Evolutionary conservation across 2,113 vertebrate species (phyloP).

Genomic region (Oenanthe oenanthe): DNA sequence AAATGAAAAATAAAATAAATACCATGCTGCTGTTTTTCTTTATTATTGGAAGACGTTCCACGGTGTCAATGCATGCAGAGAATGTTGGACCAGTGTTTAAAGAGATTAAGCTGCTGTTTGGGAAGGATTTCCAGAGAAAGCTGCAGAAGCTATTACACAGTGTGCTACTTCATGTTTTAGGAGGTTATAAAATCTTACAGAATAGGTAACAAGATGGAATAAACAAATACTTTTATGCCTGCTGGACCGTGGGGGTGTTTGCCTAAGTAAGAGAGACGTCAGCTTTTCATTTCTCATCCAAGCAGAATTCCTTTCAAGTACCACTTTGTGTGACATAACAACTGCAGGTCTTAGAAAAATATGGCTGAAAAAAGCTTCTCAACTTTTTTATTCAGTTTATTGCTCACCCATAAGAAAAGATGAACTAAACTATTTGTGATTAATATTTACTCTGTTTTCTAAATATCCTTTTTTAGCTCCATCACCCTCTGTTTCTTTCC

Average conservation of each 20-base stretch:
- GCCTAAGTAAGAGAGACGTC: background rate
- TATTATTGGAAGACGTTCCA: background rate
- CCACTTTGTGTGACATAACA: background rate
- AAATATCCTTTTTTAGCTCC: background rate
- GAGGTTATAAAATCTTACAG: background rate
- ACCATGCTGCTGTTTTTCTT: background rate
- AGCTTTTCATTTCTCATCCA: background rate
- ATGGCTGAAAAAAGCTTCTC: background rate
- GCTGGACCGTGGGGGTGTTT: background rate
- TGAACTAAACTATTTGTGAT: background rate
- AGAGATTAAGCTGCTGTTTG: conserved; percentile 28
- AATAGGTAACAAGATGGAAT: background rate
- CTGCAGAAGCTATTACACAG: background rate
- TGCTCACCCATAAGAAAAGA: background rate
- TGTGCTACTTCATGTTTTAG: background rate
- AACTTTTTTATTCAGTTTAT: background rate
- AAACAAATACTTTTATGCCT: background rate
- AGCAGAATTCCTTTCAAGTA: background rate
- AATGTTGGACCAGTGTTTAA: conserved; percentile 35
- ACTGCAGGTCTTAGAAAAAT: background rate
- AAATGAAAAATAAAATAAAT: conserved; percentile 15
- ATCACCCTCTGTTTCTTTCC: rapidly evolving
- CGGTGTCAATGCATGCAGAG: background rate
- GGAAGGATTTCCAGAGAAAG: conserved; percentile 21
- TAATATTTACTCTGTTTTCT: background rate